Evolutionary conservation across 2,888 invertebrate genomes (phyloP).

Genomic region (Priocnemis perturbator): DNA sequence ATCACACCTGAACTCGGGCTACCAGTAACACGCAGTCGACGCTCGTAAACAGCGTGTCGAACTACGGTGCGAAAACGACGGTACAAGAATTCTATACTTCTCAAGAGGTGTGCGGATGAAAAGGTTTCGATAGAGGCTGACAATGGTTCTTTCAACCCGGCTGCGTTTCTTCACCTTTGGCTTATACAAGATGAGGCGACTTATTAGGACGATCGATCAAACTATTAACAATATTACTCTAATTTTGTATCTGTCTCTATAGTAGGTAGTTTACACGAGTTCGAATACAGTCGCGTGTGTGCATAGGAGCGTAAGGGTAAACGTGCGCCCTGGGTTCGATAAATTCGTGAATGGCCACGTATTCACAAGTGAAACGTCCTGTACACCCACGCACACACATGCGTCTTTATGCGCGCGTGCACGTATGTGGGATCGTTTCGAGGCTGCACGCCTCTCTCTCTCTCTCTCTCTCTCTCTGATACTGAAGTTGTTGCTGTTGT

Average conservation of each 20-base stretch:
- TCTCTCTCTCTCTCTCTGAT: conserved; percentile 21
- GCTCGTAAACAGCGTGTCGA: neutral
- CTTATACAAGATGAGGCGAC: too few relatives aligned
- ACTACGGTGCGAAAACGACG: conserved; percentile 1
- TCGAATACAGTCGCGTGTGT: too few relatives aligned
- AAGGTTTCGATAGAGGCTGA: too few relatives aligned
- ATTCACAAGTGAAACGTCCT: conserved; percentile 45
- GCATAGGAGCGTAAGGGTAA: too few relatives aligned
- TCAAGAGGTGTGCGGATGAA: conserved; percentile 1
- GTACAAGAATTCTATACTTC: conserved; percentile 4
- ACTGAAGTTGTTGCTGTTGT: conserved; percentile 34
- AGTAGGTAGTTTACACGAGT: too few relatives aligned
- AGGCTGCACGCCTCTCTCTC: neutral
- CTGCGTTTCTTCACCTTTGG: too few relatives aligned
- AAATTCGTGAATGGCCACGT: conserved; percentile 57
- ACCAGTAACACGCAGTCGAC: conserved; percentile 49
- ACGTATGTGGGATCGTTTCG: conserved; percentile 3
- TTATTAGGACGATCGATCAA: too few relatives aligned
- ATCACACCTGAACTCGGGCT: conserved; percentile 48
- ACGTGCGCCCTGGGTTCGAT: conserved; percentile 31
- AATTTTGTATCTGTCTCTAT: too few relatives aligned
- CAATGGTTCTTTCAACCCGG: too few relatives aligned
- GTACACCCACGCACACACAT: conserved; percentile 48
- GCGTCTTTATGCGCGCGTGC: conserved; percentile 12
- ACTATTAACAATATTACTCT: too few relatives aligned